phyloP scores from a whole-genome alignment of 1,140 invertebrate species.

The Drosophila watanabei region DNA sequence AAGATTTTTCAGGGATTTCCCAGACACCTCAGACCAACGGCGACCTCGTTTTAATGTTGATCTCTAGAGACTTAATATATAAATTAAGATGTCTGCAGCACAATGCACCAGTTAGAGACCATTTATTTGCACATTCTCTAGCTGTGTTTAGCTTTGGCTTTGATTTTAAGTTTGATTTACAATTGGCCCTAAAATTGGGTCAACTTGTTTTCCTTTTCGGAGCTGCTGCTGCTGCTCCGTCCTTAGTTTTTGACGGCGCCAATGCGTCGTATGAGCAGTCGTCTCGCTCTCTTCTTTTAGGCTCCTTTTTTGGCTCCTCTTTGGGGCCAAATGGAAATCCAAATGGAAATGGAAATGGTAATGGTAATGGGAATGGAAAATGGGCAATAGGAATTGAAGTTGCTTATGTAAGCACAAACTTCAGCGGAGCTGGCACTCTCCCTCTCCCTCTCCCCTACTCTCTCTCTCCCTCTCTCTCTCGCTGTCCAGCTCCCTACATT shows the following conservation, averaged over 20 bases:
- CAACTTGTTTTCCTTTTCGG: slow-evolving; percentile 41
- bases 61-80: slow-evolving; percentile 3
- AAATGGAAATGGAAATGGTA: slow-evolving; percentile 6
- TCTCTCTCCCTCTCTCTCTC: no score
- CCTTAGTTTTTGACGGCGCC: slow-evolving; percentile 48
- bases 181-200: slow-evolving; percentile 46
- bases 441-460: background rate
- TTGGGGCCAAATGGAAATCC: slow-evolving; percentile 11
- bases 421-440: slow-evolving; percentile 3
- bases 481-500: no score
- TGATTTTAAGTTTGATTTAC: slow-evolving; percentile 50
- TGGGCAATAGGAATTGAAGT: slow-evolving; percentile 41
- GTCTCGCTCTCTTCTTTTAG: slow-evolving; percentile 29
- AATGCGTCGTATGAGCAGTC: slow-evolving; percentile 71
- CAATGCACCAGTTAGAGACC: background rate
- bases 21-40: background rate
- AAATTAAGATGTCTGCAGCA: background rate
- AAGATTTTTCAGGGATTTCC: background rate
- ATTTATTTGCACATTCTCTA: slow-evolving; percentile 9
- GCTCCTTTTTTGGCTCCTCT: slow-evolving; percentile 22
- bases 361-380: slow-evolving; percentile 18
- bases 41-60: background rate
- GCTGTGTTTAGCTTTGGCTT: slow-evolving; percentile 19
- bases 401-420: slow-evolving; percentile 51
- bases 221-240: background rate